phyloP scores from a whole-genome alignment of 1,140 invertebrate species.

The Lerema accius region DNA sequence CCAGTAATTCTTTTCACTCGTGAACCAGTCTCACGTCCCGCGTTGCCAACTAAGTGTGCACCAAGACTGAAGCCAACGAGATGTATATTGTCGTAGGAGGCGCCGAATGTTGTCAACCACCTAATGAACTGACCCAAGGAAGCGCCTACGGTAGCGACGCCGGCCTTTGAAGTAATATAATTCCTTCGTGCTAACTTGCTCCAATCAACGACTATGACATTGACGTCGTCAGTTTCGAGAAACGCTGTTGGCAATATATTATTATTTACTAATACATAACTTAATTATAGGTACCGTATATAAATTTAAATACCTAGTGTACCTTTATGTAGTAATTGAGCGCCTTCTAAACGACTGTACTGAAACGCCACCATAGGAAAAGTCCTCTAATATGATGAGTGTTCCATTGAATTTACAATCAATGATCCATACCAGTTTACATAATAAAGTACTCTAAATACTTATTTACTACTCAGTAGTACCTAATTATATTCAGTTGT shows the following conservation, averaged over 20 bases:
- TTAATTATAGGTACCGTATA: too few species aligned
- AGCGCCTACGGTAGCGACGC: constrained; percentile 74
- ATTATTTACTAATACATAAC: too few species aligned
- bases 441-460: too few species aligned
- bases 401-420: too few species aligned
- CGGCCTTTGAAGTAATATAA: constrained; percentile 77
- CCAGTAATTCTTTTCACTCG: constrained; percentile 52
- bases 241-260: constrained; percentile 83
- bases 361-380: too few species aligned
- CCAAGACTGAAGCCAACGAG: constrained; percentile 63
- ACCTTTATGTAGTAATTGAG: too few species aligned
- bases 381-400: too few species aligned
- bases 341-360: too few species aligned
- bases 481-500: too few species aligned
- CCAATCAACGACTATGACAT: constrained; percentile 88
- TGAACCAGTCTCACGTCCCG: constrained; percentile 47
- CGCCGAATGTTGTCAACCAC: constrained; percentile 63
- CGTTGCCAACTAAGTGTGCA: constrained; percentile 54
- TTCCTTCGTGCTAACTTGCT: constrained; percentile 81
- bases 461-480: too few species aligned
- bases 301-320: too few species aligned
- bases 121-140: constrained; percentile 81
- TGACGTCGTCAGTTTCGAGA: constrained; percentile 81
- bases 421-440: too few species aligned
- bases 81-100: constrained; percentile 45